Percentiles rank a stretch among this genome's conserved stretches.
phyloP scores from a whole-genome alignment of 1,140 invertebrate genomes.

The Episyrphus balteatus region DNA sequence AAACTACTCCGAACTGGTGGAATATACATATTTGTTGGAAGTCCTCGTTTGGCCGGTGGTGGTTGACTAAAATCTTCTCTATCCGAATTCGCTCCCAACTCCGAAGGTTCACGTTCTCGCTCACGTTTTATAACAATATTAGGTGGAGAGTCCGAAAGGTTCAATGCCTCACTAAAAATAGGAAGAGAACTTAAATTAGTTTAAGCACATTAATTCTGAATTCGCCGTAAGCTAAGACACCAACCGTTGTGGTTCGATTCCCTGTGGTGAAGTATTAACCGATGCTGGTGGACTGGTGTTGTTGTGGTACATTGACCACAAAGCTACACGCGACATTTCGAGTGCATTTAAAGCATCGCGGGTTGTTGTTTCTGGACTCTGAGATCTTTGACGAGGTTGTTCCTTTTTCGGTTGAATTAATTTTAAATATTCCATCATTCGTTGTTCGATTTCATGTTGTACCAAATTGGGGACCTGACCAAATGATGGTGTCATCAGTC shows the following conservation, averaged over 20 bases:
- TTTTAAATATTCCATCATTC: slow-evolving; percentile 70
- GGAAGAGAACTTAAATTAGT: background rate
- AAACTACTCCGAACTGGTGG: slow-evolving; percentile 24
- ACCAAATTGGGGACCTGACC: slow-evolving; percentile 44
- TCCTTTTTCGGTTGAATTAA: slow-evolving; percentile 47
- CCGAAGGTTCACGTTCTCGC: slow-evolving; percentile 41
- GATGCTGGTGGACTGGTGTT: slow-evolving; percentile 38
- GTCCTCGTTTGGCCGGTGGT: slow-evolving; percentile 47
- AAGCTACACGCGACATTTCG: slow-evolving; percentile 61
- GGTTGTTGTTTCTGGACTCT: slow-evolving; percentile 43
- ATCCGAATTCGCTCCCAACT: slow-evolving; percentile 17
- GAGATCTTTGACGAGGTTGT: slow-evolving; percentile 38
- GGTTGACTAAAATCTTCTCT: slow-evolving; percentile 33
- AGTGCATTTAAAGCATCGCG: slow-evolving; percentile 51
- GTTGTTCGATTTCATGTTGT: slow-evolving; percentile 56
- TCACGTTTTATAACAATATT: slow-evolving; percentile 49
- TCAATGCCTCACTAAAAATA: slow-evolving; percentile 45
- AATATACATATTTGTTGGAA: slow-evolving; percentile 26
- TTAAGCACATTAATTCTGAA: background rate
- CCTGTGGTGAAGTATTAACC: slow-evolving; percentile 12
- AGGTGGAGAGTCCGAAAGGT: slow-evolving; percentile 48
- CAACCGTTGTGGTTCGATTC: slow-evolving; percentile 44
- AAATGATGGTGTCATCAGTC: slow-evolving; percentile 12
- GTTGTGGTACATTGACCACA: slow-evolving; percentile 74
- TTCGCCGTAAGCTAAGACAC: slow-evolving; percentile 7